Conservation (phyloP, 2,113 vertebrate genomes). For the Marcusenius ussheri region DNA sequence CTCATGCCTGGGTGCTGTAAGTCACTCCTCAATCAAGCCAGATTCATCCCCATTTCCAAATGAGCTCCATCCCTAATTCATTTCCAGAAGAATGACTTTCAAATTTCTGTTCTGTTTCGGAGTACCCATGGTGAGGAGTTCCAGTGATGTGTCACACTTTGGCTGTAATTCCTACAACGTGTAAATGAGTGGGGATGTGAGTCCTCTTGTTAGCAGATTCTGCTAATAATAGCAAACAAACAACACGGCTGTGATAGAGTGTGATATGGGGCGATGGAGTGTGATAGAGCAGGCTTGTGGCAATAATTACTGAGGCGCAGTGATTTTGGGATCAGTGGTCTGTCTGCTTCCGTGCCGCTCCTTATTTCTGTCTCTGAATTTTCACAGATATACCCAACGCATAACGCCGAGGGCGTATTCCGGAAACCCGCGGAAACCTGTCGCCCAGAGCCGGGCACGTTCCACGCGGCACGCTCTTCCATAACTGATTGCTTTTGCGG, state of each 20-base stretch:
- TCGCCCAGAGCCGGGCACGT: background rate
- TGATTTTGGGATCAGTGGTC: background rate
- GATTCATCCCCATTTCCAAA: background rate
- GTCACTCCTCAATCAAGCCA: background rate
- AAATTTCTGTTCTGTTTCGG: background rate
- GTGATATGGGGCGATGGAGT: too few relatives aligned
- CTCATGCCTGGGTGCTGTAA: background rate
- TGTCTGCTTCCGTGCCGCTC: background rate
- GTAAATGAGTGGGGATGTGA: background rate
- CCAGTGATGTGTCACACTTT: background rate
- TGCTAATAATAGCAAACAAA: background rate
- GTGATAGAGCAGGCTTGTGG: background rate
- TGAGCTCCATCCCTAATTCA: background rate
- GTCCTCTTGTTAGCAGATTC: background rate
- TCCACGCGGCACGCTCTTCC: background rate
- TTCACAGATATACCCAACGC: background rate
- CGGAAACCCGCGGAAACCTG: background rate
- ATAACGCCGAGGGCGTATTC: background rate
- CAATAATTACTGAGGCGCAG: background rate
- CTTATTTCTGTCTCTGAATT: background rate
- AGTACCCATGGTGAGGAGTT: background rate
- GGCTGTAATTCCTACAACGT: background rate
- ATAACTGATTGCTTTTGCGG: background rate
- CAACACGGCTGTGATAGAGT: background rate
- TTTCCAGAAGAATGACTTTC: background rate